These are phyloP conservation scores for Brachionichthys hirsutus DNA, from an alignment of 2,113 vertebrate genomes.

Conservation along the genomic window DNA sequence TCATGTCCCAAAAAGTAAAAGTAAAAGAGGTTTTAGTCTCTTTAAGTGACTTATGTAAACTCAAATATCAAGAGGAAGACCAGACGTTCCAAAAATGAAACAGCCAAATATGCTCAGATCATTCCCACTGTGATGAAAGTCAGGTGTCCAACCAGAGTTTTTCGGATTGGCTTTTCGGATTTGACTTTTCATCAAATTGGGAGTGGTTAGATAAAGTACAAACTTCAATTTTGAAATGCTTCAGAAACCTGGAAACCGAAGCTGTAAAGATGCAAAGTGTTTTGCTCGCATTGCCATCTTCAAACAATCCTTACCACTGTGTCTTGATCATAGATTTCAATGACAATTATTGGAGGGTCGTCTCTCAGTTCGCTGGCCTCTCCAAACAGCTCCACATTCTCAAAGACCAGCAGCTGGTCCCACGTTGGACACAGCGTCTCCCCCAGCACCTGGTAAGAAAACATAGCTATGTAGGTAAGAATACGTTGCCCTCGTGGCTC, in stretches of 20 bases:
- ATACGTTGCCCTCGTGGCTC: neutral
- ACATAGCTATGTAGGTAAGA: accelerated
- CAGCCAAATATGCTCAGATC: too few relatives aligned
- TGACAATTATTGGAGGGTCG: slow-evolving; percentile 93
- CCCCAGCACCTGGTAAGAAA: slow-evolving; percentile 80
- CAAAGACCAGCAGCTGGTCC: slow-evolving; percentile 93
- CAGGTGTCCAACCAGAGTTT: too few relatives aligned
- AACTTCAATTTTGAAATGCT: too few relatives aligned
- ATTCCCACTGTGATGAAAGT: too few relatives aligned
- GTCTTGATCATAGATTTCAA: slow-evolving; percentile 95
- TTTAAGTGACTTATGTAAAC: too few relatives aligned
- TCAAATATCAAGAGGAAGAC: too few relatives aligned
- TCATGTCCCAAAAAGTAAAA: neutral
- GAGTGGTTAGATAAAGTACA: too few relatives aligned
- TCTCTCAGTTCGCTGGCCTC: slow-evolving; percentile 88
- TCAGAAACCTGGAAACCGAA: neutral
- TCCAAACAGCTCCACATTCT: slow-evolving; percentile 90
- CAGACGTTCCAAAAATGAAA: too few relatives aligned
- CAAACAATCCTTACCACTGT: slow-evolving; percentile 80
- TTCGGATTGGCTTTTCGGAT: too few relatives aligned
- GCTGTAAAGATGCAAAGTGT: neutral
- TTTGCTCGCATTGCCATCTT: neutral
- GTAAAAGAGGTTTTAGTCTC: too few relatives aligned
- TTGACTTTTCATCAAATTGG: too few relatives aligned
- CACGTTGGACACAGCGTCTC: slow-evolving; percentile 96